Conservation (phyloP, 2,888 invertebrate genomes). For the Melanophora roralis region DNA sequence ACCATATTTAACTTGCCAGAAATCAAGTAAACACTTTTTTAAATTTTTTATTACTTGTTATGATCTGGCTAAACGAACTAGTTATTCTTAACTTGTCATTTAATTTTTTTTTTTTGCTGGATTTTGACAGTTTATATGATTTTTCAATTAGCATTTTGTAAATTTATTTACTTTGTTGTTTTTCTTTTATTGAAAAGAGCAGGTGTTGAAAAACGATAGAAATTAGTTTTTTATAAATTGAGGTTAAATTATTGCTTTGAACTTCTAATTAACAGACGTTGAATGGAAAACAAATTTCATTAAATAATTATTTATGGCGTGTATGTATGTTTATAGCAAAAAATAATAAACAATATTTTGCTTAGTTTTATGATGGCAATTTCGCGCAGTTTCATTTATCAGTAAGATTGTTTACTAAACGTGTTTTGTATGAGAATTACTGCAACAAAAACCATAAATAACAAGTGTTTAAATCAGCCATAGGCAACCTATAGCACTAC, state of each 20-base stretch:
- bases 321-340: neutral
- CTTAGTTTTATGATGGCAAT: neutral
- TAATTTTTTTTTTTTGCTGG: neutral
- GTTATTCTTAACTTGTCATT: neutral
- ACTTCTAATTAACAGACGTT: slow-evolving; percentile 27
- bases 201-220: slow-evolving; percentile 6
- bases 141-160: slow-evolving; percentile 34
- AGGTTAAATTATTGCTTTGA: slow-evolving; percentile 46
- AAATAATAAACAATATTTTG: neutral
- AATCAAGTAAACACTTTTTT: neutral
- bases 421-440: neutral
- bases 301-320: too few relatives aligned
- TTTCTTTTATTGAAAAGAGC: neutral
- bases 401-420: neutral
- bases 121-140: slow-evolving; percentile 38
- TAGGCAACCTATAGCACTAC: too few relatives aligned
- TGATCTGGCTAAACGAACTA: neutral
- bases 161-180: neutral
- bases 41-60: neutral
- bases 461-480: too few relatives aligned
- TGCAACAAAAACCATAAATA: too few relatives aligned
- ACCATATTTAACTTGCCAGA: neutral
- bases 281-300: neutral
- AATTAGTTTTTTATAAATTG: slow-evolving; percentile 1
- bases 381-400: slow-evolving; percentile 5